Base-by-base conservation (phyloP, 2,113 vertebrate species). In the Pogona vitticeps region DNA sequence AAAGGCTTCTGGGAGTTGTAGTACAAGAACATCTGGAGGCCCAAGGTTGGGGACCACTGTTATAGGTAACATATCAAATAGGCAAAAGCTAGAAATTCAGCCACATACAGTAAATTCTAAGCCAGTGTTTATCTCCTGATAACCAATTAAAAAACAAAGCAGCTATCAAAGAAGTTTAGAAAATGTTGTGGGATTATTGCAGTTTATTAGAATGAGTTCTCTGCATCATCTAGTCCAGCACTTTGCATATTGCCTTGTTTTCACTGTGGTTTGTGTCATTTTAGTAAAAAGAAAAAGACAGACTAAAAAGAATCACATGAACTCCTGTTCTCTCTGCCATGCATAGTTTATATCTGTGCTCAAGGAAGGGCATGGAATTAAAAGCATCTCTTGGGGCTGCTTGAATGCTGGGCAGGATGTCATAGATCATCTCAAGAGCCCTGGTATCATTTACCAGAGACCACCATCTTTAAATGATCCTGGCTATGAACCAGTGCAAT, bases 401-500 rank as follows among this genome's bases (percentile, higher is more conserved):
- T 67, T 13, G 42, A n/a, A 46, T 88, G 28, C 5, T 0, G 0
- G 88, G 89, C 61, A 42, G 7, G 33, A 28, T 89, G 2, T 76
- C 78, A 58, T 90, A 95, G 90, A 80, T 91, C 83, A 90, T 46
- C 80, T 89, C 83, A 83, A 36, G 68, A 85, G 10, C 52, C 52
- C n/a, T 17, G 2, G 40, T 82, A 90, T 70, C 59, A 78, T 80
- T 91, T 94, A 88, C 59, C 10, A 3, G 71, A 31, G 76, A 40
- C 46, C 52, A 26, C 52, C 28, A 15, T 83, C 59, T 87, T 90
- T 88, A 90, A 72, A 65, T 17, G 80, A 89, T 76, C 46, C 12
- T 87, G 79, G 89, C 82, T 84, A 68, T 77, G 88, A 85, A 91
- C 86, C 20, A 28, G 75, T 2, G 1, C 21, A 38, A 79, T 65